Base-by-base conservation (phyloP, 2,888 invertebrate species). In the Arge pagana region DNA sequence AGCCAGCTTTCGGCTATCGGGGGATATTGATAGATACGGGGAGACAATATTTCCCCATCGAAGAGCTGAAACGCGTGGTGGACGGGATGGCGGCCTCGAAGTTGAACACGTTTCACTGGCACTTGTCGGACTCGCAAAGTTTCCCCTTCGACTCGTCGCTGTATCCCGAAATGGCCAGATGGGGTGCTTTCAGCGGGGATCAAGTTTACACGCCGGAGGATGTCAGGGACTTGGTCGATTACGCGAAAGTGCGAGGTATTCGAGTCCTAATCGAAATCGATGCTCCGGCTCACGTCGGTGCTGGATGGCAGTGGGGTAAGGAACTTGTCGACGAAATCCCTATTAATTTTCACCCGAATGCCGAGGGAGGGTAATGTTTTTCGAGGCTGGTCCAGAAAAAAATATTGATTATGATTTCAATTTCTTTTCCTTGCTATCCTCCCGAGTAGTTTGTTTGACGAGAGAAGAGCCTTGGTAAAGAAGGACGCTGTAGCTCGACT, bases 31-130 rank as follows among this genome's bases (percentile, higher is more conserved):
- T 97, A 43, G 97, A 97, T 71, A 94, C 96, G 0, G 89, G 95
- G 0, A 81, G 97, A 16, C 95, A 96, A 76, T 97, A 85, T 75
- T 87, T 96, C 68, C 85, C 90, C 1, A 80, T 91, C 2, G 82
- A 80, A 7, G 82, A 86, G 43, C 80, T 91, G 30, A 83, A 88
- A 63, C 82, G 87, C 8, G 87, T 90, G 7, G 79, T 96, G 66
- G 87, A 91, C 53, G 94, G 89, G 2, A 95, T 96, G 96, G 86
- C 90, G 0, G 86, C 90, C 37, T 86, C 87, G 64, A 96, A 96
- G 77, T 76, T 96, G 59, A 96, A 96, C 78, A 90, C 92, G 2
- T 89, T 96, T 69, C 96, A 96, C 70, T 96, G 96, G 96, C 91
- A 93, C 68, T 81, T 90, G 23, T 88, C 88, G 4, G 96, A 96